phyloP scores from a whole-genome alignment of 1,140 invertebrate species.

The Ips nitidus region DNA sequence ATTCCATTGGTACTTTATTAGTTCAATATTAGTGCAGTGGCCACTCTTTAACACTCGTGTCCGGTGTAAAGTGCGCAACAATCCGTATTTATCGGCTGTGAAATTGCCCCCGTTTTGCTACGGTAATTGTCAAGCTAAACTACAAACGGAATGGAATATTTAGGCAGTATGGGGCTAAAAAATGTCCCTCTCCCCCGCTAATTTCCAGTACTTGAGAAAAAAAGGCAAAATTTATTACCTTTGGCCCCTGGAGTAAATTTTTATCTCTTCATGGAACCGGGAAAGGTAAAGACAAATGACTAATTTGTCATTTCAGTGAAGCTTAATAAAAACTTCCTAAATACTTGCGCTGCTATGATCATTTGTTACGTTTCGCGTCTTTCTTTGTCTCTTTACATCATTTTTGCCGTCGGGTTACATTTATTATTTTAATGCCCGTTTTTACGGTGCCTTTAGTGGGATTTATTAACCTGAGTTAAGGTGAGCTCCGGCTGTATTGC shows the following conservation, averaged over 20 bases:
- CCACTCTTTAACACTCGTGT: too few relatives aligned
- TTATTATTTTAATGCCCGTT: constrained; percentile 38
- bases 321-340: constrained; percentile 39
- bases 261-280: constrained; percentile 31
- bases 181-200: constrained; percentile 3
- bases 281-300: constrained; percentile 34
- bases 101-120: too few relatives aligned
- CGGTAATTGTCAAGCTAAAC: background rate
- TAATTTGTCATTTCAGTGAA: constrained; percentile 36
- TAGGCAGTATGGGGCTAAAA: background rate
- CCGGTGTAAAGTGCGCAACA: too few relatives aligned
- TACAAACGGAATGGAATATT: constrained; percentile 7
- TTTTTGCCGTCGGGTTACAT: constrained; percentile 34
- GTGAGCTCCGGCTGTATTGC: too few relatives aligned
- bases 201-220: constrained; percentile 8
- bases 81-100: too few relatives aligned
- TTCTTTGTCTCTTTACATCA: constrained; percentile 30
- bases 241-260: constrained; percentile 29
- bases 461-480: constrained; percentile 30
- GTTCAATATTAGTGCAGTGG: too few relatives aligned
- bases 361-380: constrained; percentile 35
- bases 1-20: too few relatives aligned
- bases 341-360: constrained; percentile 36
- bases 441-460: constrained; percentile 28
- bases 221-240: constrained; percentile 28